These are phyloP conservation scores for Ornithoptera priamus DNA, from an alignment of 2,888 invertebrate species.

Conservation along the genomic window DNA sequence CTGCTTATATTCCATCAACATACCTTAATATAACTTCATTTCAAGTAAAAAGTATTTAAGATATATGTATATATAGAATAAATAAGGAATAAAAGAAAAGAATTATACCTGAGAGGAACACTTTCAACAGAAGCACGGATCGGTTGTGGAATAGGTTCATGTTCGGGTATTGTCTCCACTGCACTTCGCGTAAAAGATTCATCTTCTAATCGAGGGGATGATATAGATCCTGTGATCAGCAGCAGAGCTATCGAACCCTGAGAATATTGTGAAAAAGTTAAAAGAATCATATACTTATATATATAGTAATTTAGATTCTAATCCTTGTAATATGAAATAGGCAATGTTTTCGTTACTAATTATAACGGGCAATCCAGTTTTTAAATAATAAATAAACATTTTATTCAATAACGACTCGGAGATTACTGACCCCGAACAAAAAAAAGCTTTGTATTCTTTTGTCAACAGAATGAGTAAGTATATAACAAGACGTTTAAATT, in stretches of 20 bases:
- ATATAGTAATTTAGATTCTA: background rate
- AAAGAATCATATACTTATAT: background rate
- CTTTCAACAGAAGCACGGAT: constrained; percentile 89
- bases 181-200: constrained; percentile 58
- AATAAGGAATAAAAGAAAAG: background rate
- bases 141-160: constrained; percentile 74
- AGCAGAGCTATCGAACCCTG: constrained; percentile 54
- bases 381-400: constrained; percentile 52
- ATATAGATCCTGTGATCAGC: constrained; percentile 51
- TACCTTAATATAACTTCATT: too few relatives aligned
- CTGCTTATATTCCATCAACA: too few relatives aligned
- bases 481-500: constrained; percentile 56
- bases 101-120: constrained; percentile 76
- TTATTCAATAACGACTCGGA: constrained; percentile 56
- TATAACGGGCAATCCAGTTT: constrained; percentile 48
- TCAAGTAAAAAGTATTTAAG: too few relatives aligned
- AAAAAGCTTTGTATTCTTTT: constrained; percentile 51
- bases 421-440: constrained; percentile 62
- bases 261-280: constrained; percentile 20
- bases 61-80: too few relatives aligned
- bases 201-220: constrained; percentile 57
- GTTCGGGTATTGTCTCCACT: constrained; percentile 65
- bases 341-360: constrained; percentile 43
- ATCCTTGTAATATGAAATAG: constrained; percentile 29
- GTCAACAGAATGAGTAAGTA: constrained; percentile 58